These are phyloP conservation scores for Callopanchax toddi DNA, from an alignment of 2,113 vertebrate genomes.

Conservation along the genomic window DNA sequence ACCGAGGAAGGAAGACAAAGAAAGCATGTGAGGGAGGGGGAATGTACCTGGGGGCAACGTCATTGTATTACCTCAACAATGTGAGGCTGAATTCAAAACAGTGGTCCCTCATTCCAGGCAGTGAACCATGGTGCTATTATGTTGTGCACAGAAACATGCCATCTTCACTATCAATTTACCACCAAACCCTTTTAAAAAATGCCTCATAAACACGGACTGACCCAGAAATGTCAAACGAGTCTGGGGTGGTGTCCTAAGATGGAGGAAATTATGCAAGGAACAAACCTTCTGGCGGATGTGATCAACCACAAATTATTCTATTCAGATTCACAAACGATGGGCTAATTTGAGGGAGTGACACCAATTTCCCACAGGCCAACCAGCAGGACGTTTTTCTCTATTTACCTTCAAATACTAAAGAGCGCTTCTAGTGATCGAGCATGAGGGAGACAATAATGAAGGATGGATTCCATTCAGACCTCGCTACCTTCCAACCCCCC, in stretches of 20 bases:
- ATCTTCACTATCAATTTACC: conserved; percentile 66
- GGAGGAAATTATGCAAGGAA: conserved; percentile 71
- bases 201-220: conserved; percentile 60
- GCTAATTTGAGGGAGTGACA: conserved; percentile 79
- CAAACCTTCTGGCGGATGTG: conserved; percentile 73
- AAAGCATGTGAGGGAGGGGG: background rate
- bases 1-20: conserved; percentile 19
- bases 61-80: conserved; percentile 32
- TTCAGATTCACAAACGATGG: conserved; percentile 75
- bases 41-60: conserved; percentile 30
- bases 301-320: conserved; percentile 78
- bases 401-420: conserved; percentile 75
- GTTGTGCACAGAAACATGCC: conserved; percentile 48
- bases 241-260: conserved; percentile 43
- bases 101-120: conserved; percentile 22
- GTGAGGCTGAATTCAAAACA: conserved; percentile 37
- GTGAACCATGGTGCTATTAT: conserved; percentile 41
- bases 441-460: conserved; percentile 57
- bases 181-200: conserved; percentile 54
- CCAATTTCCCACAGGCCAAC: conserved; percentile 77
- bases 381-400: conserved; percentile 36
- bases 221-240: conserved; percentile 76
- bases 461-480: conserved; percentile 35
- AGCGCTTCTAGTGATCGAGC: conserved; percentile 31
- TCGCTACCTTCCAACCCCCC: background rate